phyloP scores from a whole-genome alignment of 1,140 invertebrate species.

The Popillia japonica region DNA sequence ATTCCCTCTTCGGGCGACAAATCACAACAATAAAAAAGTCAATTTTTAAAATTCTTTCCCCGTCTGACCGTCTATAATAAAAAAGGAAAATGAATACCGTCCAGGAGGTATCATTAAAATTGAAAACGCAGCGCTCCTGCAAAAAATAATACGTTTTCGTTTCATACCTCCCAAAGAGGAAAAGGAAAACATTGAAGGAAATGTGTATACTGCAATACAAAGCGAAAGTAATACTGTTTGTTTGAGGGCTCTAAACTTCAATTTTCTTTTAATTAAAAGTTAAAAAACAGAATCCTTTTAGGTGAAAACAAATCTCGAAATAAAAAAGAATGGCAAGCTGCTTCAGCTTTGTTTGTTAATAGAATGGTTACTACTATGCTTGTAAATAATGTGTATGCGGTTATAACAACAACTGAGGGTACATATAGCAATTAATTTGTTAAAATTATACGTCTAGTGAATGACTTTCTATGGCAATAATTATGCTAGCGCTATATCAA shows the following conservation, averaged over 20 bases:
- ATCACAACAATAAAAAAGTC: no score
- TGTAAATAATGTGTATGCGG: not conserved
- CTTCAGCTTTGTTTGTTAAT: not conserved
- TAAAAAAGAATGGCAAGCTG: not conserved
- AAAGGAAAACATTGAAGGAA: not conserved
- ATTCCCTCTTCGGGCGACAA: no score
- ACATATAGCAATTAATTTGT: no score
- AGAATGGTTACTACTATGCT: not conserved
- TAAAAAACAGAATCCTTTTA: not conserved
- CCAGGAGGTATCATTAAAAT: no score
- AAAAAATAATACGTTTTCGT: not conserved
- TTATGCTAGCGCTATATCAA: no score
- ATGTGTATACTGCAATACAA: not conserved
- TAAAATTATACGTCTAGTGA: no score
- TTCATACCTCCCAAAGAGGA: not conserved
- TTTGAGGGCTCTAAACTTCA: not conserved
- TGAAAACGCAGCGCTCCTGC: no score
- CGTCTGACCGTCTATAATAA: no score
- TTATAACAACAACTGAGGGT: no score
- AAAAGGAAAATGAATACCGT: no score
- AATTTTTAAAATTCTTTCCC: no score
- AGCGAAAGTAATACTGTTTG: not conserved
- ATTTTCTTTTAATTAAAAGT: constrained; percentile 12
- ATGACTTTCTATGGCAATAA: no score
- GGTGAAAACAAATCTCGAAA: not conserved